A percentile compares a stretch with the other conserved stretches of the same genome.
Evolutionary conservation across 2,797 vertebrate genomes (phyloP).

Genomic region (Peromyscus aztecus): DNA sequence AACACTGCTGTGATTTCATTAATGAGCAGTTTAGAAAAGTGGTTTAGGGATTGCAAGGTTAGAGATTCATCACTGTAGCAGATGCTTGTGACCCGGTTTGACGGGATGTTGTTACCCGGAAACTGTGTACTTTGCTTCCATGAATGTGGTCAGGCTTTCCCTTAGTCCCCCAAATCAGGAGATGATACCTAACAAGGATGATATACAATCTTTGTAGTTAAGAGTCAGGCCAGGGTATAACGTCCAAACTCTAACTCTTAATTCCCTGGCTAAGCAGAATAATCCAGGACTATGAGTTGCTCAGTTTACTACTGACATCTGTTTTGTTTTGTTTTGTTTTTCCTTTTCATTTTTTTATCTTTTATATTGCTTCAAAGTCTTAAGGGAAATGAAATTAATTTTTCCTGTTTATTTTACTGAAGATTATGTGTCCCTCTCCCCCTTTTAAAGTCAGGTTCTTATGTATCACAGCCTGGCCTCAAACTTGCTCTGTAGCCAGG

Average conservation of each 20-base stretch:
- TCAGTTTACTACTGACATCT: neutral
- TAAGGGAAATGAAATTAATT: neutral
- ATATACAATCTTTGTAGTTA: too few relatives aligned
- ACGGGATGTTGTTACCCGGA: neutral
- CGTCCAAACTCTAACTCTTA: neutral
- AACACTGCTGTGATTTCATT: neutral
- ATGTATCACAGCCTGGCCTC: neutral
- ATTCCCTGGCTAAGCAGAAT: neutral
- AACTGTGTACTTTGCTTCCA: neutral
- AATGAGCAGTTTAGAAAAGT: neutral
- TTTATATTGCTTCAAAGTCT: neutral
- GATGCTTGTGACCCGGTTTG: neutral
- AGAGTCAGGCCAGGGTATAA: neutral
- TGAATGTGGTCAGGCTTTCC: neutral
- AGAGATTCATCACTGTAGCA: neutral
- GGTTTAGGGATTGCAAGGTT: neutral
- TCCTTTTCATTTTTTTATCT: neutral
- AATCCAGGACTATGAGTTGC: neutral
- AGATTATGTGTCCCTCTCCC: neutral
- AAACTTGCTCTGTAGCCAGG: too few relatives aligned
- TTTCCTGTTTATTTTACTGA: neutral
- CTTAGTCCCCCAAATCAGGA: neutral
- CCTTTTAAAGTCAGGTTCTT: neutral
- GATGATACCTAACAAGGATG: neutral
- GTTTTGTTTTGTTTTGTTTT: neutral